These are phyloP conservation scores for Phataginus tricuspis DNA, from an alignment of 2,797 vertebrate species.

Conservation along the genomic window DNA sequence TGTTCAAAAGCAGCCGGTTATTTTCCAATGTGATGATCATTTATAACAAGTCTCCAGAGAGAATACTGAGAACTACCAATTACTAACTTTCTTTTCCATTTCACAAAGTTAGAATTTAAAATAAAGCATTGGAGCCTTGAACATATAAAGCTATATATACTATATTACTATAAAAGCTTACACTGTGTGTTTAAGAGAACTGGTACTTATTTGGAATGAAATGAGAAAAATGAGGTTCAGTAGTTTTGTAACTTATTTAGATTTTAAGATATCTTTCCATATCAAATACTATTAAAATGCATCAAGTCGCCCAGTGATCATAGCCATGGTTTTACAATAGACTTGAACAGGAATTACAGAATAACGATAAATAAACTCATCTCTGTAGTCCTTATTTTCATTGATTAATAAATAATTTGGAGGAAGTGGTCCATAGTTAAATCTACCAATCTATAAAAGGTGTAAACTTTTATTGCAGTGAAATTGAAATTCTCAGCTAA, in stretches of 20 bases:
- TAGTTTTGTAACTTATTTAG: background rate
- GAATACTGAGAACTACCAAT: background rate
- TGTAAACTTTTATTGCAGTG: background rate
- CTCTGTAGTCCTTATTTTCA: constrained; percentile 19
- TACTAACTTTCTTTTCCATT: background rate
- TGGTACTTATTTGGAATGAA: background rate
- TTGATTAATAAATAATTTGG: constrained; percentile 41
- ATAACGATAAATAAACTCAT: background rate
- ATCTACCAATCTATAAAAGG: constrained; percentile 33
- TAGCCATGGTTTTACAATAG: background rate
- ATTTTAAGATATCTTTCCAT: background rate
- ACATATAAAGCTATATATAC: background rate
- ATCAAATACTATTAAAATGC: background rate
- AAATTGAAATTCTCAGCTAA: constrained; percentile 46
- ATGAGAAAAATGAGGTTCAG: background rate
- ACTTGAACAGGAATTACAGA: constrained; percentile 12
- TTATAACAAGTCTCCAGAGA: background rate
- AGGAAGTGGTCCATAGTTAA: constrained; percentile 1
- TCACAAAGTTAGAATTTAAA: constrained; percentile 36
- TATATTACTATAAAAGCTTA: background rate
- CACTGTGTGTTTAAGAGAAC: background rate
- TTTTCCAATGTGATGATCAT: constrained; percentile 29
- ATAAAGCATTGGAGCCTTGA: background rate
- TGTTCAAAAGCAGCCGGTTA: background rate
- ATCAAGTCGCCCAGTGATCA: background rate